These are phyloP conservation scores for Polymixis flavicincta DNA, from an alignment of 2,888 invertebrate genomes.

Conservation along the genomic window DNA sequence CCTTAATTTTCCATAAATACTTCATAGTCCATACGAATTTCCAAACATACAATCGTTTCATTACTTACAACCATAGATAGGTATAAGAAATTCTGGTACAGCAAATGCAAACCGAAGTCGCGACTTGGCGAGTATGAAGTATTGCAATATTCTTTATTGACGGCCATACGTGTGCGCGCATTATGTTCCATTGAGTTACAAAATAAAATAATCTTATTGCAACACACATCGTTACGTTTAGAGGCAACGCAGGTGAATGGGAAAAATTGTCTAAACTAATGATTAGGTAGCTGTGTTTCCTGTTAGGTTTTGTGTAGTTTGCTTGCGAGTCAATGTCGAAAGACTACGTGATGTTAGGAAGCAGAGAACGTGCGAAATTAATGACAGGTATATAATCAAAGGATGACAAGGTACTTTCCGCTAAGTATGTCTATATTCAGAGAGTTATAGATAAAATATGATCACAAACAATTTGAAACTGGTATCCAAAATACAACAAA, in stretches of 20 bases:
- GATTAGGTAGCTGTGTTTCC: conserved; percentile 9
- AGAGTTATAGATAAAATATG: too few relatives aligned
- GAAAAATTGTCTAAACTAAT: conserved; percentile 20
- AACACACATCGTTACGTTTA: conserved; percentile 47
- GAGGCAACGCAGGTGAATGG: conserved; percentile 48
- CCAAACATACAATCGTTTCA: conserved; percentile 13
- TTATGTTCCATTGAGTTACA: conserved; percentile 47
- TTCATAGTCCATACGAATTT: conserved; percentile 2
- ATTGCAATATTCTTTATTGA: conserved; percentile 55
- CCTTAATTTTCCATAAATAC: not conserved
- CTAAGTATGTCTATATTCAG: too few relatives aligned
- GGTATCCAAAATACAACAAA: too few relatives aligned
- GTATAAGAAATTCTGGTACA: not conserved
- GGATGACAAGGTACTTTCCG: not conserved
- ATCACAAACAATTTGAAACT: too few relatives aligned
- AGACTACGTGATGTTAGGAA: conserved; percentile 10
- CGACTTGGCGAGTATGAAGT: conserved; percentile 7
- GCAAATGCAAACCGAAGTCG: conserved; percentile 46
- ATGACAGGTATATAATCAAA: too few relatives aligned
- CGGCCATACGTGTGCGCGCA: conserved; percentile 52
- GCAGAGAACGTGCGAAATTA: conserved; percentile 1
- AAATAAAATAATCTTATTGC: conserved; percentile 55
- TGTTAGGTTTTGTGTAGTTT: conserved; percentile 17
- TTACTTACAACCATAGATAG: too few relatives aligned
- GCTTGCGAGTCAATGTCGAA: conserved; percentile 11